Conservation (phyloP, 1,140 invertebrate species). For the Drosophila santomea region DNA sequence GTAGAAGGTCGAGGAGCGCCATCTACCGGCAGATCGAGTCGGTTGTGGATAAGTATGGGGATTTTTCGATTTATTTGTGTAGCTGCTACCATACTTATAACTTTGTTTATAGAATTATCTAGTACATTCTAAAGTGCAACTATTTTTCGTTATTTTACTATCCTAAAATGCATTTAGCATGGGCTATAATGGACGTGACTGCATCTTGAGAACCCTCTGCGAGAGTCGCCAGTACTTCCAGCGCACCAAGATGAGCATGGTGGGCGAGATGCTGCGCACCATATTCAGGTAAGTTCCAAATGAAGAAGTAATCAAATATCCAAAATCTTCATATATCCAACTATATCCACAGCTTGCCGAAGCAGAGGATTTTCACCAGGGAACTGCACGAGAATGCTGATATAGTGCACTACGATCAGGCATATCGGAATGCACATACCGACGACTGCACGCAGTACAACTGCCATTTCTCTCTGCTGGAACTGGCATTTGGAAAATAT, state of each 20-base stretch:
- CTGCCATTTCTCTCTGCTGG: constrained; percentile 90
- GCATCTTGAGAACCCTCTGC: constrained; percentile 90
- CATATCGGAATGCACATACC: constrained; percentile 85
- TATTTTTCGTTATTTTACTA: not conserved
- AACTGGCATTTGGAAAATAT: constrained; percentile 90
- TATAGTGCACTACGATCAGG: constrained; percentile 88
- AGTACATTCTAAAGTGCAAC: too few species aligned
- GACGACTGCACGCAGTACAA: constrained; percentile 87
- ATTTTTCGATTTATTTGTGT: too few species aligned
- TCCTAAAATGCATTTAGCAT: constrained; percentile 46
- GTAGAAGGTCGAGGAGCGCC: constrained; percentile 86
- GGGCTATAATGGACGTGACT: constrained; percentile 87
- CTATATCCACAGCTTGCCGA: constrained; percentile 86
- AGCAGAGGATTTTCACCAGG: constrained; percentile 86
- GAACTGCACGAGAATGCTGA: constrained; percentile 88
- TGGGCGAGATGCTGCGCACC: constrained; percentile 74
- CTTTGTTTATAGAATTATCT: too few species aligned
- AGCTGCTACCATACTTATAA: too few species aligned
- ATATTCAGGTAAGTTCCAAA: constrained; percentile 67
- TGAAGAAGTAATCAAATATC: not conserved
- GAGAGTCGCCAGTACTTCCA: constrained; percentile 88
- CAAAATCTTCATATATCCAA: not conserved
- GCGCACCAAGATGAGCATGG: constrained; percentile 86
- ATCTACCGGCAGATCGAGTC: constrained; percentile 86
- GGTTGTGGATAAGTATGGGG: constrained; percentile 85